Percentiles rank a stretch among this genome's conserved stretches.
phyloP scores from a whole-genome alignment of 1,140 invertebrate genomes.

The Asbolus verrucosus region DNA sequence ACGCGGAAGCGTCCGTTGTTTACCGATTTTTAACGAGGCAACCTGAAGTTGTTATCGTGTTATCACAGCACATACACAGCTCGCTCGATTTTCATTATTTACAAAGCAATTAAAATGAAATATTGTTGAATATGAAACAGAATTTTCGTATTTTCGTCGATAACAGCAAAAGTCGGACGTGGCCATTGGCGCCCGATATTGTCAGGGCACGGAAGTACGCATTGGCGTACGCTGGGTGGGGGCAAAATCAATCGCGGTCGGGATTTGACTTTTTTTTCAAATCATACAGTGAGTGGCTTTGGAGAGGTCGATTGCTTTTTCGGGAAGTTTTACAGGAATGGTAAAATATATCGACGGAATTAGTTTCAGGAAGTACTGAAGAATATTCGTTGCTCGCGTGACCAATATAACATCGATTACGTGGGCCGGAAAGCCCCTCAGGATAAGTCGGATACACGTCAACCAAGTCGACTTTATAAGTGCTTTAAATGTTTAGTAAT shows the following conservation, averaged over 20 bases:
- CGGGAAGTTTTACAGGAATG: no score
- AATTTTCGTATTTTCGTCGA: conserved; percentile 12
- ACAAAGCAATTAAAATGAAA: conserved; percentile 24
- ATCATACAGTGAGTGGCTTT: not conserved
- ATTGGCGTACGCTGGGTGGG: conserved; percentile 16
- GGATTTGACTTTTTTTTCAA: not conserved
- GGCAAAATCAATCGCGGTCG: not conserved
- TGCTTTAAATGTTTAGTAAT: not conserved
- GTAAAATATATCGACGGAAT: no score
- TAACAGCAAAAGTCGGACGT: conserved; percentile 19
- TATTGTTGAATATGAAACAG: conserved; percentile 8
- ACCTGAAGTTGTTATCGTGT: conserved; percentile 1
- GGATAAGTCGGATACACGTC: not conserved
- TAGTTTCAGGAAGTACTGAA: no score
- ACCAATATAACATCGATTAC: not conserved
- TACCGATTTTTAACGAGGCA: not conserved
- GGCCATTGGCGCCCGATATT: no score
- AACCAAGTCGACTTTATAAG: not conserved
- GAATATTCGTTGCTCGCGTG: not conserved
- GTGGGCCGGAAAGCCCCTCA: not conserved
- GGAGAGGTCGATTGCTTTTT: no score
- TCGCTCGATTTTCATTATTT: conserved; percentile 15
- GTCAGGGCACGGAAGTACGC: conserved; percentile 42
- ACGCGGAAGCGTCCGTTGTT: not conserved
- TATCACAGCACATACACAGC: conserved; percentile 7